Evolutionary conservation across 2,113 vertebrate species (phyloP).

Genomic region (Lethenteron reissneri): DNA sequence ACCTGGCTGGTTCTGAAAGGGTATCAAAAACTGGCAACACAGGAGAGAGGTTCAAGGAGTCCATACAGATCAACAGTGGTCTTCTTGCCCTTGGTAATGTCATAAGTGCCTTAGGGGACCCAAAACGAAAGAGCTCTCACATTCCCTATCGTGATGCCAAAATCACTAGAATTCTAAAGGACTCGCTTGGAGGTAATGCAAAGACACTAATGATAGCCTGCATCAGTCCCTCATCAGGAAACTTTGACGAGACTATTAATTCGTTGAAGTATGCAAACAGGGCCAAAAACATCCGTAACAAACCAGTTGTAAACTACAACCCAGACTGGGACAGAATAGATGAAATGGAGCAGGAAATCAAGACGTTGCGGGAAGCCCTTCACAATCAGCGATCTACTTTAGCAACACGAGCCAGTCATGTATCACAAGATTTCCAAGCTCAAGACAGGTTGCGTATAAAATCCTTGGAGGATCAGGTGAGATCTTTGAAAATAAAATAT

Average conservation of each 20-base stretch:
- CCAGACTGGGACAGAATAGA: conserved; percentile 32
- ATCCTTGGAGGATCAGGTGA: conserved; percentile 25
- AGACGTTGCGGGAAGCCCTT: conserved; percentile 44
- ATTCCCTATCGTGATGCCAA: conserved; percentile 65
- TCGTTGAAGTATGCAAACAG: conserved; percentile 44
- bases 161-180: conserved; percentile 56
- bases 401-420: conserved; percentile 16
- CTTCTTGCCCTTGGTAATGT: conserved; percentile 59
- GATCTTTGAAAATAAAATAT: too few relatives aligned
- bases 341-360: conserved; percentile 53
- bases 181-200: conserved; percentile 60
- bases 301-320: conserved; percentile 50
- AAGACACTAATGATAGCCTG: conserved; percentile 65
- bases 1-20: conserved; percentile 61
- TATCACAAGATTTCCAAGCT: conserved; percentile 14
- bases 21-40: conserved; percentile 51
- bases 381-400: conserved; percentile 26
- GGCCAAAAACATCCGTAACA: conserved; percentile 62
- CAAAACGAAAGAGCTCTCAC: conserved; percentile 30
- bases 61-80: conserved; percentile 51
- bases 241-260: conserved; percentile 56
- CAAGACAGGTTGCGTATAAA: conserved; percentile 22
- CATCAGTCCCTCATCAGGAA: conserved; percentile 49
- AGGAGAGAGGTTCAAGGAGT: conserved; percentile 50
- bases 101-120: conserved; percentile 56